phyloP scores from a whole-genome alignment of 53 echinoderm and acorn worm genomes.

The Apostichopus leukothele region DNA sequence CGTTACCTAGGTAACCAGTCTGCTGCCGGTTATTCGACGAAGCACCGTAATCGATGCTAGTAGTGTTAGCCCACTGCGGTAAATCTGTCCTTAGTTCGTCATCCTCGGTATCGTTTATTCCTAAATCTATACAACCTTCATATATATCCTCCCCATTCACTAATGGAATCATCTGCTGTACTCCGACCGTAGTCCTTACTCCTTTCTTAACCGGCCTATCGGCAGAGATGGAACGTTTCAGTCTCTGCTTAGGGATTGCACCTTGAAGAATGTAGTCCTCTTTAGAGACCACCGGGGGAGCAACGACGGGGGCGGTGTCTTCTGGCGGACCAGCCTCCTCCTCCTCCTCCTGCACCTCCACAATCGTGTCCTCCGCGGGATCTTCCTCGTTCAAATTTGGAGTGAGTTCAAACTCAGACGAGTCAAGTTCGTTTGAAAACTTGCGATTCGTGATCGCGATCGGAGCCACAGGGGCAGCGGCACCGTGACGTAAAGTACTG shows the following conservation, averaged over 20 bases:
- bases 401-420: constrained; percentile 67
- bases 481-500: constrained; percentile 56
- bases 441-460: constrained; percentile 84
- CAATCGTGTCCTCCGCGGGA: constrained; percentile 12
- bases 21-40: constrained; percentile 10
- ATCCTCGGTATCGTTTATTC: constrained; percentile 61
- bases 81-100: constrained; percentile 86
- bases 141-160: constrained; percentile 68
- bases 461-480: constrained; percentile 86
- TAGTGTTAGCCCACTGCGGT: constrained; percentile 94
- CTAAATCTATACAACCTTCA: constrained; percentile 38
- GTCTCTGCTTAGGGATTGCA: constrained; percentile 88
- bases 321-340: background rate
- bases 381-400: constrained; percentile 57
- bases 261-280: constrained; percentile 84
- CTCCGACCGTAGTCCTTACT: constrained; percentile 62
- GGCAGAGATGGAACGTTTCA: constrained; percentile 61
- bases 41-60: constrained; percentile 51
- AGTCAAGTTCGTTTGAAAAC: constrained; percentile 80
- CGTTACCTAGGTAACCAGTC: constrained; percentile 15
- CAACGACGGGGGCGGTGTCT: background rate
- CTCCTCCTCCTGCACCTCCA: constrained; percentile 45
- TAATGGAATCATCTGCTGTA: constrained; percentile 55
- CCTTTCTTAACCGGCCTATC: constrained; percentile 67
- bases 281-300: constrained; percentile 50